Percentiles rank a stretch among this genome's conserved stretches.
Evolutionary conservation across 2,113 vertebrate genomes (phyloP).

Genomic region (Erpornis zantholeuca): DNA sequence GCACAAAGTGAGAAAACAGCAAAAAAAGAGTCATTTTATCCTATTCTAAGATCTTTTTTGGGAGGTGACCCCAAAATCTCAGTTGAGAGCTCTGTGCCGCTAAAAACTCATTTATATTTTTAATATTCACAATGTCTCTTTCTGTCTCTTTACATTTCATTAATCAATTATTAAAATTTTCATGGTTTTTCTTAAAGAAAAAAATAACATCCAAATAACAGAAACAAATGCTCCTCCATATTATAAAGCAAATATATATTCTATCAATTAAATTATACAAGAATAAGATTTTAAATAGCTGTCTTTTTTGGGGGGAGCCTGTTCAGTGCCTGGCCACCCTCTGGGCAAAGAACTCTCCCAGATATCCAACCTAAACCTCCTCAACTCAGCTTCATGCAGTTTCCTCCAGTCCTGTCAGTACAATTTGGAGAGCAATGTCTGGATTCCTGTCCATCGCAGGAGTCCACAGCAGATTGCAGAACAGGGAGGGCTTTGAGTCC

Average conservation of each 20-base stretch:
- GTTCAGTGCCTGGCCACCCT: background rate
- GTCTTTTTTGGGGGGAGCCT: background rate
- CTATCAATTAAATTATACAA: background rate
- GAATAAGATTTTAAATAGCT: background rate
- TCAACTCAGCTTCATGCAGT: background rate
- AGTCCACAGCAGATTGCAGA: background rate
- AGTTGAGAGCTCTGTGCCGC: background rate
- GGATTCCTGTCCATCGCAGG: background rate
- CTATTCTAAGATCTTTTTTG: background rate
- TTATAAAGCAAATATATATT: background rate
- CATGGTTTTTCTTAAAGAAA: accelerated
- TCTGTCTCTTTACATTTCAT: background rate
- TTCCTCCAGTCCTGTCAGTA: accelerated
- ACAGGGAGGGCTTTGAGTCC: background rate
- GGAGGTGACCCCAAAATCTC: background rate
- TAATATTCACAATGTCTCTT: background rate
- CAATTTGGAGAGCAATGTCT: background rate
- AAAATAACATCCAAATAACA: background rate
- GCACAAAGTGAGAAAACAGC: background rate
- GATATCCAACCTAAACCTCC: background rate
- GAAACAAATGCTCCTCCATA: background rate
- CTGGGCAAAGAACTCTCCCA: background rate
- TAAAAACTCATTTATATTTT: background rate
- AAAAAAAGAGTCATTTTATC: background rate
- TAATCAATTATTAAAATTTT: background rate